Evolutionary conservation across 1,140 invertebrate genomes (phyloP).

Genomic region (Hycleus cichorii): DNA sequence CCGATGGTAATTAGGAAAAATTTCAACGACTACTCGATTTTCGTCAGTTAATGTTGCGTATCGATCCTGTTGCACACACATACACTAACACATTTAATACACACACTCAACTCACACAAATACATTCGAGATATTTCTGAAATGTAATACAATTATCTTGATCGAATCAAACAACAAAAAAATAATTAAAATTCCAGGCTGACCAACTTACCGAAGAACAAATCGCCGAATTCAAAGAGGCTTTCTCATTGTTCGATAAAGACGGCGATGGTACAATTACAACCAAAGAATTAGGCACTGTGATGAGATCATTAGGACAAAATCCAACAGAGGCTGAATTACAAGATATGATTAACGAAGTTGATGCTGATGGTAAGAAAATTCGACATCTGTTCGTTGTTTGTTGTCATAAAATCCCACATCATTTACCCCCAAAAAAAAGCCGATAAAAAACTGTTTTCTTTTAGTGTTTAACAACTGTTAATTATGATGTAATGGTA

Average conservation of each 20-base stretch:
- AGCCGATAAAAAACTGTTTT: too few relatives aligned
- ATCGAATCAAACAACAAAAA: too few relatives aligned
- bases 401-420: neutral
- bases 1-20: neutral
- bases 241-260: constrained; percentile 98
- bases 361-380: constrained; percentile 93
- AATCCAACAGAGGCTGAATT: constrained; percentile 99
- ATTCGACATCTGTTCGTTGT: neutral
- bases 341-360: constrained; percentile 99
- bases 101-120: too few relatives aligned
- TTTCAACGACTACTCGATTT: neutral
- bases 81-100: too few relatives aligned
- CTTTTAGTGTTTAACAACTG: too few relatives aligned
- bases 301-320: constrained; percentile 97
- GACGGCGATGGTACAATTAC: constrained; percentile 99
- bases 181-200: constrained; percentile 53
- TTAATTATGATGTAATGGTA: too few relatives aligned
- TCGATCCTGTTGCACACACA: constrained; percentile 28
- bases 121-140: constrained; percentile 2
- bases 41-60: neutral
- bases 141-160: too few relatives aligned
- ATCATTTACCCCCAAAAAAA: neutral
- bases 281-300: constrained; percentile 98
- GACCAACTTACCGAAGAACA: constrained; percentile 97
- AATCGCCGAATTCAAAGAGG: constrained; percentile 99